Evolutionary conservation across 1,140 invertebrate genomes (phyloP), one percentile per base, ranked within the genome.

Genomic region (Cydia splendana): DNA sequence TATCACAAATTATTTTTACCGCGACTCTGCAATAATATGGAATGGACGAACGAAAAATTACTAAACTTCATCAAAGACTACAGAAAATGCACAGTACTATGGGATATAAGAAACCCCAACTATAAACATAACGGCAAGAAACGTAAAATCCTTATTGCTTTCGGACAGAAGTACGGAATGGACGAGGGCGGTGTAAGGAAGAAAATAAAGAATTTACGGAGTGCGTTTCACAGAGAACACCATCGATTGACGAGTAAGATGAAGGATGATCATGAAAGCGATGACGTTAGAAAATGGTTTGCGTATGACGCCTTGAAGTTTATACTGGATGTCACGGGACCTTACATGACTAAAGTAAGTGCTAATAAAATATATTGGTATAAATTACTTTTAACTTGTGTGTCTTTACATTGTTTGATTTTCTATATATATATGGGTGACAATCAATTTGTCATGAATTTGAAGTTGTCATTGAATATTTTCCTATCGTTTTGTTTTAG

Each of bases 141-240:
- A 71, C 67, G 67, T 71, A 42, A 38, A 38, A 38, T 71, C 34
- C n/a, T 71, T 42, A 38, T 42, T 18, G 38, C n/a, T 2, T 13
- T 71, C 34, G 67, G 30, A 12, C 30, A 71, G 30, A 71, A 71
- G 34, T 71, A 71, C 38, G 28, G 67, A 10, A 38, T 71, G 13
- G 67, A 71, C 3, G 30, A 71, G 6, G n/a, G 34, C 10, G 18
- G 30, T 18, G n/a, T 71, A 12, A 71, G 34, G 30, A 71, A 71
- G 67, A 71, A 71, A 38, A 71, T 71, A 71, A 71, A 71, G 67
- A 71, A 71, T 42, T 42, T 71, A 18, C 13, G 67, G 15, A 71
- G 67, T 18, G 67, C 67, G 24, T 71, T 71, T 42, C 67, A 71
- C 18, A 71, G 67, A 7, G 67, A 71, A 71, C 67, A 71, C 34